Evolutionary conservation across 2,797 vertebrate species (phyloP), one percentile per base, ranked within the genome.

Genomic region (Pantherophis alleghaniensis): DNA sequence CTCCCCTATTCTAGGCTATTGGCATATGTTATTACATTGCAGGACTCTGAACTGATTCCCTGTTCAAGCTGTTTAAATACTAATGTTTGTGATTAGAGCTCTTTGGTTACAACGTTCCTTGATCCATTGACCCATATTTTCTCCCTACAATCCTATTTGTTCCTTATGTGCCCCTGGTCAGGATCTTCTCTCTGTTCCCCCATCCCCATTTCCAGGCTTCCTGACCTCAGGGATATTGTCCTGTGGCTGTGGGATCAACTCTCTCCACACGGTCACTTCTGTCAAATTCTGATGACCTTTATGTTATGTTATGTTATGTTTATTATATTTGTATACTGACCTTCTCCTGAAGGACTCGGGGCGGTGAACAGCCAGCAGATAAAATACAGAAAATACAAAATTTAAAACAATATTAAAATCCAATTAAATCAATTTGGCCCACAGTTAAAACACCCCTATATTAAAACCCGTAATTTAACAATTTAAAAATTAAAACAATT

Each of bases 141-240:
- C 74, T 79, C 18, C 74, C 37, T 79, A 79, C 3, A 79, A 11
- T 42, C 18, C 74, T 83, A 22, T 47, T 83, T 22, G 9, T 20
- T 9, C 20, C 4, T 11, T 83, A 79, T 79, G 9, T 83, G 2
- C 9, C 1, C 0, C 9, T 1, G 3, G 20, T 9, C 37, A 37
- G 6, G n/a, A 3, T 74, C 6, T 74, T 42, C 37, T 79, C 32
- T 79, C 18, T 42, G 3, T 83, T 42, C 7, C 2, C 9, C 74
- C 47, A 83, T 47, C 74, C 2, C 4, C 37, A 11, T 47, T 4
- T 47, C 20, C 37, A 83, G 9, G 4, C 37, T 83, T 83, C 74
- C 20, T 83, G 74, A 4, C 5, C 1, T 83, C 74, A 47, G 74
- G 20, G 20, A 83, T 37, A 83, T 83, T 83, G 37, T 83, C 37